These are phyloP conservation scores for Belonocnema kinseyi DNA, from an alignment of 1,140 invertebrate genomes.

Conservation along the genomic window DNA sequence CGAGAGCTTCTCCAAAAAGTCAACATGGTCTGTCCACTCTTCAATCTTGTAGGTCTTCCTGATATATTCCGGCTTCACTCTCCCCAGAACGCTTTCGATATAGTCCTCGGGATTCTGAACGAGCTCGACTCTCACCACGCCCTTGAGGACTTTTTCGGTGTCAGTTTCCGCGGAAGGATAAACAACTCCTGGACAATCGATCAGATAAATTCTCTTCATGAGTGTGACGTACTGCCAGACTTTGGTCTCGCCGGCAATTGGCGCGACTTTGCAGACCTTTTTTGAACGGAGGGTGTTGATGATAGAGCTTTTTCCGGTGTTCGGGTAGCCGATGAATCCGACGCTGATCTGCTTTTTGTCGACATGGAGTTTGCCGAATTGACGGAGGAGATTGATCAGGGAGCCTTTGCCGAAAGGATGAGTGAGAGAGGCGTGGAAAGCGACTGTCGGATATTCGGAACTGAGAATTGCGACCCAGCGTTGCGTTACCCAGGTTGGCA, in stretches of 20 bases:
- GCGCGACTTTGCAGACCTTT: constrained; percentile 98
- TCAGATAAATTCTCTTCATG: constrained; percentile 97
- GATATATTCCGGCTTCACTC: constrained; percentile 94
- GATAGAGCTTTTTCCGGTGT: constrained; percentile 98
- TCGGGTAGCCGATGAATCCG: constrained; percentile 99
- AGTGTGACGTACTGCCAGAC: constrained; percentile 99
- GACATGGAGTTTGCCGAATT: constrained; percentile 96
- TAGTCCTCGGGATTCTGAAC: constrained; percentile 97
- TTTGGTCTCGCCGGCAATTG: constrained; percentile 99
- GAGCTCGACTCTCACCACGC: constrained; percentile 96
- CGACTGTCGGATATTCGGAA: constrained; percentile 96
- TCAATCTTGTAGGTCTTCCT: constrained; percentile 93
- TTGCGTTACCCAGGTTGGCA: constrained; percentile 98
- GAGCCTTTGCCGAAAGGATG: constrained; percentile 99
- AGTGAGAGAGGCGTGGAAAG: constrained; percentile 97
- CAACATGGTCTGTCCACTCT: constrained; percentile 85
- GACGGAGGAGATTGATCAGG: constrained; percentile 95
- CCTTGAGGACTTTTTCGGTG: constrained; percentile 97
- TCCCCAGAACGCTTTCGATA: constrained; percentile 88
- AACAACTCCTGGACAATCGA: constrained; percentile 99
- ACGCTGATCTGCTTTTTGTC: constrained; percentile 99
- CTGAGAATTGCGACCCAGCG: constrained; percentile 96
- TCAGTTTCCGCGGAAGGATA: constrained; percentile 95
- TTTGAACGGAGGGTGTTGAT: constrained; percentile 97
- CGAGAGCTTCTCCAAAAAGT: constrained; percentile 96